Percentiles rank a stretch among this genome's conserved stretches.
phyloP scores from a whole-genome alignment of 2,888 invertebrate genomes.

The Drosophila mercatorum region DNA sequence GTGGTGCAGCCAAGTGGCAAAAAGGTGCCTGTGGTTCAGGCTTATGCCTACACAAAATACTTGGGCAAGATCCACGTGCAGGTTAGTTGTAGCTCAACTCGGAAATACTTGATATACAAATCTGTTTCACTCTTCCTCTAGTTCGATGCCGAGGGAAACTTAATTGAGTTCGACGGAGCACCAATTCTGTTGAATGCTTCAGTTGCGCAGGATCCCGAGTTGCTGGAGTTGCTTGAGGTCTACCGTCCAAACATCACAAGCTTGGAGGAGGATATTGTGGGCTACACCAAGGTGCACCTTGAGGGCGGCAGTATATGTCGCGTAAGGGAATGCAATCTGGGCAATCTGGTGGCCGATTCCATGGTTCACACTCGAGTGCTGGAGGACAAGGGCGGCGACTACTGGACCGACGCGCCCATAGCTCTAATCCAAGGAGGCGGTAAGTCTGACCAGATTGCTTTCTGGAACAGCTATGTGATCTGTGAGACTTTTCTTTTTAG shows the following conservation, averaged over 20 bases:
- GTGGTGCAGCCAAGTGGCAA: constrained; percentile 89
- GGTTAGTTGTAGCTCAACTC: constrained; percentile 50
- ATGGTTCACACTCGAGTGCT: constrained; percentile 87
- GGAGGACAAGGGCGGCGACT: constrained; percentile 76
- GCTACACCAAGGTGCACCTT: constrained; percentile 89
- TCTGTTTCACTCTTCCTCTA: constrained; percentile 37
- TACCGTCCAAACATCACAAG: constrained; percentile 87
- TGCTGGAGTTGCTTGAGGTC: constrained; percentile 87
- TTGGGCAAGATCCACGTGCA: constrained; percentile 90
- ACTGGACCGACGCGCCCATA: constrained; percentile 92
- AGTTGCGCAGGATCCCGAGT: constrained; percentile 88
- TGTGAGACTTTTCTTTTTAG: constrained; percentile 43
- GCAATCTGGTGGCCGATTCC: constrained; percentile 92
- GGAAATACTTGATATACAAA: not conserved
- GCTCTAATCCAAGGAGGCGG: constrained; percentile 92
- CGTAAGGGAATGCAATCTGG: constrained; percentile 91
- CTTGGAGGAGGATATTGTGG: constrained; percentile 87
- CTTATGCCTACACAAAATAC: constrained; percentile 96
- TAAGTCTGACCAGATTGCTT: constrained; percentile 7
- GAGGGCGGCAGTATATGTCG: constrained; percentile 89
- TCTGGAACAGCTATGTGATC: too few species aligned
- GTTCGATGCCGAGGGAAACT: constrained; percentile 90
- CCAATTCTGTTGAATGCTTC: constrained; percentile 90
- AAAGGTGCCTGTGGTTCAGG: constrained; percentile 93
- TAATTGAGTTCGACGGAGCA: constrained; percentile 89